phyloP scores from a whole-genome alignment of 2,888 invertebrate species.

The Brachylomia viminalis region DNA sequence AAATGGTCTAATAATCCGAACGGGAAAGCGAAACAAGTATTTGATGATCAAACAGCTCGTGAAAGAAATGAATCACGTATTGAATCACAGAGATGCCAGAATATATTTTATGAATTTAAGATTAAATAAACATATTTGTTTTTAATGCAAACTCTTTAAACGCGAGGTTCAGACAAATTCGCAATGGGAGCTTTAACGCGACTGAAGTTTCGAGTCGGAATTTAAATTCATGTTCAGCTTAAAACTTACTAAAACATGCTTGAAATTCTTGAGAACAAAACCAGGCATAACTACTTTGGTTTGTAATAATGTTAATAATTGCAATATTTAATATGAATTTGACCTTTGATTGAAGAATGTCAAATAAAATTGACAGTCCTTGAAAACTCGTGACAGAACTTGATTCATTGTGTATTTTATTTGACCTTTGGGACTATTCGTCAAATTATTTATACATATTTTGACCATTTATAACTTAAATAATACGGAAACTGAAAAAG shows the following conservation, averaged over 20 bases:
- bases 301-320: background rate
- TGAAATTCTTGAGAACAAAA: conserved; percentile 15
- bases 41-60: conserved; percentile 12
- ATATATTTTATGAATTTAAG: conserved; percentile 23
- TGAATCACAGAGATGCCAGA: conserved; percentile 19
- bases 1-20: conserved; percentile 15
- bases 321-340: background rate
- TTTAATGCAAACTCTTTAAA: conserved; percentile 18
- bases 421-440: background rate
- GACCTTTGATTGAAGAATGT: conserved; percentile 31
- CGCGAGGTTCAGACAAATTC: conserved; percentile 8
- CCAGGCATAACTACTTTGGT: background rate
- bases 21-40: background rate
- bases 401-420: conserved; percentile 20
- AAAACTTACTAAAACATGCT: background rate
- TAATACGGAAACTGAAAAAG: background rate
- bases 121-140: conserved; percentile 18
- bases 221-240: conserved; percentile 28
- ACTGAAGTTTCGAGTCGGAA: conserved; percentile 19
- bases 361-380: conserved; percentile 35
- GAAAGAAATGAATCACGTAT: conserved; percentile 16
- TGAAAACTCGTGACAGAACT: conserved; percentile 14
- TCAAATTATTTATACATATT: conserved; percentile 5
- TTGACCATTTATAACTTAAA: background rate
- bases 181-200: background rate